These are phyloP conservation scores for Rhopilema esculentum DNA, from an alignment of 30 jellyfish, hydroid and myxozoan genomes.

Conservation along the genomic window DNA sequence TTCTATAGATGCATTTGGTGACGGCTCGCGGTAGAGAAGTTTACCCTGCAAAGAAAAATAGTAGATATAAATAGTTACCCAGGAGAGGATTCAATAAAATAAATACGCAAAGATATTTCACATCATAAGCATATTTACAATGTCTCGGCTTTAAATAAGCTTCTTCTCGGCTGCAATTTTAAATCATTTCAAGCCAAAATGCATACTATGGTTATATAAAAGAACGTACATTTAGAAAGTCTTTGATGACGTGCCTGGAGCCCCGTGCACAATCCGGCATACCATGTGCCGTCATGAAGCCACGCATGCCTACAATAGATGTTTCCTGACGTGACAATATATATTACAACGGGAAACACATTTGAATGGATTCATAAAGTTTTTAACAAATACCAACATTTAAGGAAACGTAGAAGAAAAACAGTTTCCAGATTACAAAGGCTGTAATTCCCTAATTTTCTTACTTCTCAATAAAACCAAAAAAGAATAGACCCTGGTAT, in stretches of 20 bases:
- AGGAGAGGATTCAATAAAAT: neutral
- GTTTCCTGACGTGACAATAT: no score
- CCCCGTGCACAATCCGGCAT: constrained; percentile 94
- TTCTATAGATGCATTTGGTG: constrained; percentile 69
- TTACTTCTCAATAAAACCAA: no score
- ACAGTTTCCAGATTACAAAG: neutral
- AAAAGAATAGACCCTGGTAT: no score
- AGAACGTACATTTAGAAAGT: constrained; percentile 76
- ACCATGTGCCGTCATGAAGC: constrained; percentile 96
- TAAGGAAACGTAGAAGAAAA: neutral
- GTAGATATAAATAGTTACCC: neutral
- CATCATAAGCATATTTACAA: no score
- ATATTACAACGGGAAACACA: neutral
- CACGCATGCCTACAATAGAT: constrained; percentile 80
- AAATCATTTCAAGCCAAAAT: neutral
- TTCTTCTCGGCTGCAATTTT: neutral
- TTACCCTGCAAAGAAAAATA: constrained; percentile 72
- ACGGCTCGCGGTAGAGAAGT: constrained; percentile 90
- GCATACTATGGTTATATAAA: neutral
- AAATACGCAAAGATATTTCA: no score
- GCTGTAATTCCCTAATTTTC: no score
- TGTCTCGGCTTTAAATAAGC: neutral
- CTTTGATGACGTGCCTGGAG: constrained; percentile 85
- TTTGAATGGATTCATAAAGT: no score
- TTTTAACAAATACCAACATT: no score